Percentiles rank a stretch among this genome's conserved stretches.
phyloP scores from a whole-genome alignment of 2,797 vertebrate genomes.

The Sebastiscus tertius region DNA sequence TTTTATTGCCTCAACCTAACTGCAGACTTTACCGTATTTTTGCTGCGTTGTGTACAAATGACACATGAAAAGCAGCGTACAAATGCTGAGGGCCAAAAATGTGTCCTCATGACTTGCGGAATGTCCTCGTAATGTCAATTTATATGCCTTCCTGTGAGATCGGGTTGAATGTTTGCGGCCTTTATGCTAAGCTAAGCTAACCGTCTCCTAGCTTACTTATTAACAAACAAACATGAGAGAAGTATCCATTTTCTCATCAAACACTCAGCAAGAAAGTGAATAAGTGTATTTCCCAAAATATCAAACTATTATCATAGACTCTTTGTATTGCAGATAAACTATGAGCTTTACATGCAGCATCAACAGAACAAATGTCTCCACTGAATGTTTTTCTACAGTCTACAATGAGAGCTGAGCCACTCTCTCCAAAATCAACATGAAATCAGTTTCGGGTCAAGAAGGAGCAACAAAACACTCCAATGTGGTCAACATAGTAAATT shows the following conservation, averaged over 20 bases:
- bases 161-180: no score
- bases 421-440: background rate
- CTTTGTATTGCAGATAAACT: background rate
- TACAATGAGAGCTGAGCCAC: background rate
- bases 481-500: background rate
- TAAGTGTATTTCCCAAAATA: background rate
- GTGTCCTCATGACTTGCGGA: no score
- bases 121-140: no score
- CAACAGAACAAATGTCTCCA: background rate
- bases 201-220: background rate
- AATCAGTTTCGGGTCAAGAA: background rate
- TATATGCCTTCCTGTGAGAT: no score
- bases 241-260: background rate
- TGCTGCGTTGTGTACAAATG: no score
- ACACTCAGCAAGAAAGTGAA: no score
- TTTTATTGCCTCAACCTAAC: rapidly evolving
- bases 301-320: background rate
- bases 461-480: background rate
- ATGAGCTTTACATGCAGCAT: background rate
- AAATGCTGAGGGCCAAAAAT: no score
- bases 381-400: background rate
- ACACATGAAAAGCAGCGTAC: no score
- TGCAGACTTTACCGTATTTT: no score
- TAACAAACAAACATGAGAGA: background rate
- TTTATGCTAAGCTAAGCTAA: no score